A percentile compares a stretch with the other conserved stretches of the same genome.
phyloP scores from a whole-genome alignment of 2,797 vertebrate genomes.

The Mastacembelus armatus region DNA sequence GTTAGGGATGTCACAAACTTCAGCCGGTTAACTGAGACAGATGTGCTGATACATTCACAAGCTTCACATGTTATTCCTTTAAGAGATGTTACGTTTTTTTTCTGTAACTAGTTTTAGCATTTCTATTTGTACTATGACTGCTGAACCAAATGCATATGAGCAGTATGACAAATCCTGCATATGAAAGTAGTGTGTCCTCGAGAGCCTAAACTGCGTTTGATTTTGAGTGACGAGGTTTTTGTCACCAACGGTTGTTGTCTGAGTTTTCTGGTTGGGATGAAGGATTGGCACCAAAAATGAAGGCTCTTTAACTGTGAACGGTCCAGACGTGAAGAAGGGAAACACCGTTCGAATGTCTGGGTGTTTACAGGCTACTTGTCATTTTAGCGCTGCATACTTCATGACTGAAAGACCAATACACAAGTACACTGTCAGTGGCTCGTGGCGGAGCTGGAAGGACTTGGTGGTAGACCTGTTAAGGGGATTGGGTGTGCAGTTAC shows the following conservation, averaged over 20 bases:
- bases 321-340: constrained; percentile 51
- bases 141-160: constrained; percentile 81
- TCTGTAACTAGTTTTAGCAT: constrained; percentile 76
- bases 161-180: constrained; percentile 72
- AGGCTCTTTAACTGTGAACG: constrained; percentile 70
- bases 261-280: constrained; percentile 57
- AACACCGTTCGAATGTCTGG: constrained; percentile 27
- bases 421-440: constrained; percentile 38
- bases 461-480: constrained; percentile 50
- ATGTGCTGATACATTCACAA: constrained; percentile 64
- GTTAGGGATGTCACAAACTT: constrained; percentile 52
- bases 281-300: constrained; percentile 76
- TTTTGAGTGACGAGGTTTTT: constrained; percentile 21
- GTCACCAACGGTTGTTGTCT: constrained; percentile 60
- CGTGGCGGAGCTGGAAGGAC: constrained; percentile 49
- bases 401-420: constrained; percentile 46
- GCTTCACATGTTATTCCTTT: constrained; percentile 74
- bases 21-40: constrained; percentile 38
- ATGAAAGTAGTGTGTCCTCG: constrained; percentile 50
- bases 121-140: constrained; percentile 75
- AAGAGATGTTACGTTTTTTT: constrained; percentile 69
- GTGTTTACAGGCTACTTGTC: constrained; percentile 45
- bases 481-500: constrained; percentile 52
- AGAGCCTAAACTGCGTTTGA: constrained; percentile 43
- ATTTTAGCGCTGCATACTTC: constrained; percentile 45